Percentiles rank a stretch among this genome's conserved stretches.
phyloP scores from a whole-genome alignment of 1,140 invertebrate species.

The Carposina sasakii region DNA sequence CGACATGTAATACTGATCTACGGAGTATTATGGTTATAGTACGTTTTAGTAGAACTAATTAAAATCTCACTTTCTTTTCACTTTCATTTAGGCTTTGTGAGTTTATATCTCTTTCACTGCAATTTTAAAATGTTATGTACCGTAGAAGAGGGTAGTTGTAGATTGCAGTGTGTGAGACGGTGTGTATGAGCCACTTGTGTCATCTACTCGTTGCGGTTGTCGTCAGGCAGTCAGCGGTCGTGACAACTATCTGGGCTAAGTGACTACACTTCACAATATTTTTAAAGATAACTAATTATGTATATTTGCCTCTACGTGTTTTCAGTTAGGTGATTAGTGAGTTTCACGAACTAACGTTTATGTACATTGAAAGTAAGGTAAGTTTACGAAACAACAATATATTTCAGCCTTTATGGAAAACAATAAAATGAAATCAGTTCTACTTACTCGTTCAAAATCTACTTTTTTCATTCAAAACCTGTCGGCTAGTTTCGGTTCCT shows the following conservation, averaged over 20 bases:
- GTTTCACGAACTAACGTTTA: slow-evolving; percentile 33
- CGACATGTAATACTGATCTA: slow-evolving; percentile 52
- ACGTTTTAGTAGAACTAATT: slow-evolving; percentile 28
- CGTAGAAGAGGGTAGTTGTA: no score
- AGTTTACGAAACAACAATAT: slow-evolving; percentile 31
- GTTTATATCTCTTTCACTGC: no score
- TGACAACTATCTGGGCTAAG: background rate
- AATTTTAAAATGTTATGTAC: no score
- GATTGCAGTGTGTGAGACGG: no score
- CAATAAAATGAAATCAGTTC: slow-evolving; percentile 43
- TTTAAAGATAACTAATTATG: background rate
- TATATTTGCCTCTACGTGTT: background rate
- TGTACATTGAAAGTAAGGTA: slow-evolving; percentile 47
- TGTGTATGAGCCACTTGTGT: slow-evolving; percentile 10
- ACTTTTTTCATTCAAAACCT: slow-evolving; percentile 69
- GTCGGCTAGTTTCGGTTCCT: slow-evolving; percentile 60
- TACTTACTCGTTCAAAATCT: slow-evolving; percentile 60
- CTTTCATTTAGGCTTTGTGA: slow-evolving; percentile 26
- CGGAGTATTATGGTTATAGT: slow-evolving; percentile 48
- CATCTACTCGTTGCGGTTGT: slow-evolving; percentile 19
- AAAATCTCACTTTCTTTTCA: slow-evolving; percentile 49
- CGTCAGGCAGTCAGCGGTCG: slow-evolving; percentile 30
- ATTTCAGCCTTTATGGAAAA: slow-evolving; percentile 48
- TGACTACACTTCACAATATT: background rate
- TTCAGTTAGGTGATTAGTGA: slow-evolving; percentile 11